A percentile compares a stretch with the other conserved stretches of the same genome.
phyloP scores from a whole-genome alignment of 2,797 vertebrate species.

The Limosa lapponica region DNA sequence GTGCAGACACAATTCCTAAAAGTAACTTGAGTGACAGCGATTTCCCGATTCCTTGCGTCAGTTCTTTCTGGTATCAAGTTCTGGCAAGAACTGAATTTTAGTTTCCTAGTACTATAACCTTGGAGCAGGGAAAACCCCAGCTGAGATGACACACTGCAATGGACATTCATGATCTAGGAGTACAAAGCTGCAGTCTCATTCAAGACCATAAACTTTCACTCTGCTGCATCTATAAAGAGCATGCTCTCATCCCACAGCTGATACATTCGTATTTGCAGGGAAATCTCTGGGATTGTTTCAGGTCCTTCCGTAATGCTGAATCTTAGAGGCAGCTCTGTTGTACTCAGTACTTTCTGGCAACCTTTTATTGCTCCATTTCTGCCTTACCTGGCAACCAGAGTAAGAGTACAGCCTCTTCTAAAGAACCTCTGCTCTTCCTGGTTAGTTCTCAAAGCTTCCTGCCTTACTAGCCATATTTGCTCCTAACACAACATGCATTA shows the following conservation, averaged over 20 bases:
- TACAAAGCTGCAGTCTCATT: background rate
- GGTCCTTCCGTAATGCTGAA: background rate
- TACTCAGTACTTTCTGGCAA: background rate
- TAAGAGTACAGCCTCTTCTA: background rate
- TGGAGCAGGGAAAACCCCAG: background rate
- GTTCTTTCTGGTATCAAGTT: background rate
- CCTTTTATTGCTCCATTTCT: background rate
- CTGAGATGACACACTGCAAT: background rate
- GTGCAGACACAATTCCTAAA: background rate
- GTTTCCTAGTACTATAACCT: background rate
- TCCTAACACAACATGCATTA: background rate
- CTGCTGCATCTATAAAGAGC: background rate
- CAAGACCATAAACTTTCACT: background rate
- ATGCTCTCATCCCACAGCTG: background rate
- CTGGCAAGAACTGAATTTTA: background rate
- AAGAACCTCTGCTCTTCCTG: background rate
- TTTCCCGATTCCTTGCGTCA: background rate
- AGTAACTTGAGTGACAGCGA: background rate
- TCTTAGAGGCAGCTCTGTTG: background rate
- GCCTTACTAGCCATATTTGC: background rate
- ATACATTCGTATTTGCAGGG: background rate
- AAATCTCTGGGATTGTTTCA: background rate
- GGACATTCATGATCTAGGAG: background rate
- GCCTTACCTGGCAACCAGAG: background rate
- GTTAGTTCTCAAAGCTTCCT: background rate